Conservation (phyloP, 2,113 vertebrate species). For the Toxotes jaculatrix region DNA sequence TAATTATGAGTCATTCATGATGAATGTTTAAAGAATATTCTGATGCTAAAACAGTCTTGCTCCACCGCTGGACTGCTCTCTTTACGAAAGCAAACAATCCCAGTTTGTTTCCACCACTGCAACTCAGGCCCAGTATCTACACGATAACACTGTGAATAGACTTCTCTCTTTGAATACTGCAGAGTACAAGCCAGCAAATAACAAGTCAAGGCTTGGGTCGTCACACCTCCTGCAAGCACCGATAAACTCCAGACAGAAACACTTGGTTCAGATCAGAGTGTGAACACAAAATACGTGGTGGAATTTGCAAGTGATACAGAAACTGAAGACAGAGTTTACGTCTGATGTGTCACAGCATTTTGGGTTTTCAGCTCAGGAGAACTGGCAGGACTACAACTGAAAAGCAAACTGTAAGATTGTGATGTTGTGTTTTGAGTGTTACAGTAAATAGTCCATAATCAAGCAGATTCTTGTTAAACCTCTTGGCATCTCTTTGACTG, state of each 20-base stretch:
- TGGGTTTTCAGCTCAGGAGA: not conserved
- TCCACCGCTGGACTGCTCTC: too few species aligned
- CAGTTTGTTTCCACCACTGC: too few species aligned
- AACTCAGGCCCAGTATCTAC: not conserved
- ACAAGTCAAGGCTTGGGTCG: not conserved
- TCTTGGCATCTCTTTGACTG: not conserved
- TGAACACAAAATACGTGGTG: not conserved
- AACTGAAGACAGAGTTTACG: not conserved
- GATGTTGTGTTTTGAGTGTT: too few species aligned
- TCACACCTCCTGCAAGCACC: not conserved
- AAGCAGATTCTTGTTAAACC: not conserved
- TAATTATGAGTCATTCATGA: too few species aligned
- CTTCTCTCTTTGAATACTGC: not conserved
- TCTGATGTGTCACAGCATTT: not conserved
- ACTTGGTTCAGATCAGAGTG: not conserved
- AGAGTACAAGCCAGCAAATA: not conserved
- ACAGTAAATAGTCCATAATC: too few species aligned
- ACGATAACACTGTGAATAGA: not conserved
- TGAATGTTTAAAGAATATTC: too few species aligned
- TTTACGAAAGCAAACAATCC: too few species aligned
- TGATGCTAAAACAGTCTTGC: not conserved
- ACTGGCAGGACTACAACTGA: not conserved
- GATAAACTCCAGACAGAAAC: not conserved
- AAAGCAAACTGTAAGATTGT: not conserved
- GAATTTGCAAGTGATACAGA: not conserved